Conservation (phyloP, 2,113 vertebrate species). For the Alethe diademata region DNA sequence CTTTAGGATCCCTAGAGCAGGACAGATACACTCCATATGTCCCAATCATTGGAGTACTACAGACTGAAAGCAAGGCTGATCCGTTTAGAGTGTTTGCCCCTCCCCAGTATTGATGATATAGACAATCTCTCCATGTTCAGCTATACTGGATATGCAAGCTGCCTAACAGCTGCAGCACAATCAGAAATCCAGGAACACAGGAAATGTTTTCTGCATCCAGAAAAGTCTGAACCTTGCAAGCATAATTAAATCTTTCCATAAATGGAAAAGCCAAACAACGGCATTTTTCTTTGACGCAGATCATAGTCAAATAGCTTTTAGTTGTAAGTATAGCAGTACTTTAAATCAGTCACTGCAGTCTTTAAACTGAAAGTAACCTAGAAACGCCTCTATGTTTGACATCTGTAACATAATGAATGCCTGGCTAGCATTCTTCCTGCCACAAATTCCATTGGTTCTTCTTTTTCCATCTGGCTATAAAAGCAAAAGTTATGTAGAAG, state of each 20-base stretch:
- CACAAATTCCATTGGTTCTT: neutral
- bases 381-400: neutral
- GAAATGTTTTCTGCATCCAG: neutral
- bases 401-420: slow-evolving; percentile 1
- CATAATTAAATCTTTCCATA: slow-evolving; percentile 25
- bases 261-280: neutral
- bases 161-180: neutral
- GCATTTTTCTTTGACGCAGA: neutral
- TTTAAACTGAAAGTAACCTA: neutral
- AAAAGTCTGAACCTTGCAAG: neutral
- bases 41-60: neutral
- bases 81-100: neutral
- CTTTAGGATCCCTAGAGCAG: neutral
- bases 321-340: neutral
- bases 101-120: neutral
- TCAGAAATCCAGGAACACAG: neutral
- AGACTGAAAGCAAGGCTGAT: neutral
- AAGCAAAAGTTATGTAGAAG: neutral
- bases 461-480: neutral
- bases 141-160: neutral
- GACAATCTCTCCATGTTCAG: neutral
- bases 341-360: neutral
- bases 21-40: neutral
- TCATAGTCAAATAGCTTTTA: neutral
- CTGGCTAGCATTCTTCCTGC: neutral